phyloP scores from a whole-genome alignment of 2,113 vertebrate species.

The Tetrao urogallus region DNA sequence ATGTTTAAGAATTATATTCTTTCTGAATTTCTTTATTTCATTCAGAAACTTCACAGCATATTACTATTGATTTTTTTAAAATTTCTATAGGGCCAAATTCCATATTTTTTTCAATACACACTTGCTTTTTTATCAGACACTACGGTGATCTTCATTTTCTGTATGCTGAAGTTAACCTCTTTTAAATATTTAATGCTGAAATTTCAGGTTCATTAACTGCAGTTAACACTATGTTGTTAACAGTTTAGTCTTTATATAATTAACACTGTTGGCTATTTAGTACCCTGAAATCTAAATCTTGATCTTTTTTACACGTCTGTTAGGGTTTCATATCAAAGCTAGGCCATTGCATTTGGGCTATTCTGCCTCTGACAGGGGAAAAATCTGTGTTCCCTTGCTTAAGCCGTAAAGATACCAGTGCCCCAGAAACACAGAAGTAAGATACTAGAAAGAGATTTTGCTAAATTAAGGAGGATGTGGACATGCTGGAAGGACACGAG shows the following conservation, averaged over 20 bases:
- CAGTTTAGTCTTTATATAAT: background rate
- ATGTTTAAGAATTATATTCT: background rate
- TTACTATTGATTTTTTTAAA: background rate
- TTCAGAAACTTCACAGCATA: background rate
- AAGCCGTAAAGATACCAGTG: background rate
- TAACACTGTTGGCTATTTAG: background rate
- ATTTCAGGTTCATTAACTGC: background rate
- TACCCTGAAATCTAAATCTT: background rate
- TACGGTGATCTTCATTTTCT: background rate
- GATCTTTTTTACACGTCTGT: background rate
- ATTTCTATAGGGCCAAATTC: background rate
- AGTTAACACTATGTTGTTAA: background rate
- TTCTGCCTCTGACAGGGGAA: background rate
- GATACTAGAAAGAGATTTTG: background rate
- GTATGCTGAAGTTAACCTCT: background rate
- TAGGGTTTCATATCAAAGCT: background rate
- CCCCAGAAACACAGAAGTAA: background rate
- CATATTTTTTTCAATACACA: background rate
- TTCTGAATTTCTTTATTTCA: background rate
- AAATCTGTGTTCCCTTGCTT: background rate
- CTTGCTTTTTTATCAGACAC: background rate
- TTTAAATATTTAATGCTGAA: background rate
- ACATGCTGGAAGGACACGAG: accelerated
- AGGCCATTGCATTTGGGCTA: background rate
- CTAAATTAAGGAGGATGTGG: background rate